These are phyloP conservation scores for Pollenia griseotomentosa DNA, from an alignment of 2,888 invertebrate genomes.

Conservation along the genomic window DNA sequence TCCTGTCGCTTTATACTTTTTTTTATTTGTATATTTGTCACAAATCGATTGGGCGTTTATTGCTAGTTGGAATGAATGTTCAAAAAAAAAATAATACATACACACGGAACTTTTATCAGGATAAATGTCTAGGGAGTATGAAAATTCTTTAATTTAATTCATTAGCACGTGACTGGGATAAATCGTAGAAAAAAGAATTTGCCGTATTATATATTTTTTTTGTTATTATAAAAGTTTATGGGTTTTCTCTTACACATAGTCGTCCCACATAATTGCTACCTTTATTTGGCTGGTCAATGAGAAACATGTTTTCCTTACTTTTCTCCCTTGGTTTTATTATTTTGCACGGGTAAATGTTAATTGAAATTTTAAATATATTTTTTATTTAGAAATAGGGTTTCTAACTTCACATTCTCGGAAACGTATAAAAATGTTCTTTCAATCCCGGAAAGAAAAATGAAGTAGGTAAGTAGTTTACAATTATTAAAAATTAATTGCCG, in stretches of 20 bases:
- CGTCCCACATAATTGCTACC: slow-evolving; percentile 8
- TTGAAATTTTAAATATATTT: slow-evolving; percentile 16
- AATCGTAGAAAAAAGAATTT: slow-evolving; percentile 25
- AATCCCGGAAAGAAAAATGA: too few species aligned
- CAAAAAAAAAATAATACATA: neutral
- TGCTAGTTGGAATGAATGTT: slow-evolving; percentile 54
- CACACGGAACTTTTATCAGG: slow-evolving; percentile 53
- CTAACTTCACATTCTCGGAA: too few species aligned
- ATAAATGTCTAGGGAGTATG: slow-evolving; percentile 65
- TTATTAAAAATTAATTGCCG: too few species aligned
- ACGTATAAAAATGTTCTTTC: too few species aligned
- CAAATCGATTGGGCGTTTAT: slow-evolving; percentile 70
- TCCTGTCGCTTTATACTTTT: slow-evolving; percentile 46
- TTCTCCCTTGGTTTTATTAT: neutral
- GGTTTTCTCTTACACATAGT: neutral
- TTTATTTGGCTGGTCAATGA: slow-evolving; percentile 27
- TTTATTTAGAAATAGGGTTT: neutral
- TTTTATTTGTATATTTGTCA: slow-evolving; percentile 57
- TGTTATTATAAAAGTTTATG: slow-evolving; percentile 2
- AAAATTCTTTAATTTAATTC: slow-evolving; percentile 74
- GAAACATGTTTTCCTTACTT: slow-evolving; percentile 2
- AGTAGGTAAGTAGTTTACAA: too few species aligned
- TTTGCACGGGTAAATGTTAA: slow-evolving; percentile 29
- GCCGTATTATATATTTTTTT: slow-evolving; percentile 16
- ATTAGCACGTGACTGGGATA: slow-evolving; percentile 71